phyloP scores from a whole-genome alignment of 2,113 vertebrate genomes.

The Neomonachus schauinslandi region DNA sequence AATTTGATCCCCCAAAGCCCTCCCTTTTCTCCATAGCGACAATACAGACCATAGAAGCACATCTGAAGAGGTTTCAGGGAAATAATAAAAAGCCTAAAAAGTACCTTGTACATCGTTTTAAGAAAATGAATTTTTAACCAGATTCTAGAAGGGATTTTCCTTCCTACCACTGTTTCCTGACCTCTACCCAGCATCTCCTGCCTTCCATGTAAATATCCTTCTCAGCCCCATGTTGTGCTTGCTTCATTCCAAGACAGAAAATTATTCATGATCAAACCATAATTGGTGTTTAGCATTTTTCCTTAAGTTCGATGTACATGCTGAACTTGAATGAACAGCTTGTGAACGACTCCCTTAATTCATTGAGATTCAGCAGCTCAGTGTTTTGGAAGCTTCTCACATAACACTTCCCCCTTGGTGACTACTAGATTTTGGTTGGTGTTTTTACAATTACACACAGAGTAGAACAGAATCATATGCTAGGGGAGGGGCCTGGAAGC shows the following conservation, averaged over 20 bases:
- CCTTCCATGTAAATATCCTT: background rate
- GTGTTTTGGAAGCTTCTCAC: conserved; percentile 59
- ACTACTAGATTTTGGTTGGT: conserved; percentile 27
- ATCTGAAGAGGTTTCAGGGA: background rate
- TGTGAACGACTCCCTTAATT: conserved; percentile 60
- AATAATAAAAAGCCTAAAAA: conserved; percentile 9
- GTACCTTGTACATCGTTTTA: background rate
- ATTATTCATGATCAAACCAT: background rate
- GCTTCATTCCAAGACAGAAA: conserved; percentile 69
- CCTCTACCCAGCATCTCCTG: background rate
- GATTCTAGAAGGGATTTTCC: background rate
- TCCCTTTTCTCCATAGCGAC: conserved; percentile 3
- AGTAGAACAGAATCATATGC: background rate
- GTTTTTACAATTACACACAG: background rate
- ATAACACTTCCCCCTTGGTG: background rate
- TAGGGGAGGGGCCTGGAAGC: background rate
- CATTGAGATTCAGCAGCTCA: conserved; percentile 50
- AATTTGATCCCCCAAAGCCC: background rate
- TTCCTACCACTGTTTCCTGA: conserved; percentile 31
- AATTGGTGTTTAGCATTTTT: background rate
- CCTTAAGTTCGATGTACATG: background rate
- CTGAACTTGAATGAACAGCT: conserved; percentile 61
- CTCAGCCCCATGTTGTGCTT: conserved; percentile 52
- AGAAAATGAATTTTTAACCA: conserved; percentile 23
- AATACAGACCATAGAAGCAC: background rate